phyloP scores from a whole-genome alignment of 2,888 invertebrate species.

The Seira ritae region DNA sequence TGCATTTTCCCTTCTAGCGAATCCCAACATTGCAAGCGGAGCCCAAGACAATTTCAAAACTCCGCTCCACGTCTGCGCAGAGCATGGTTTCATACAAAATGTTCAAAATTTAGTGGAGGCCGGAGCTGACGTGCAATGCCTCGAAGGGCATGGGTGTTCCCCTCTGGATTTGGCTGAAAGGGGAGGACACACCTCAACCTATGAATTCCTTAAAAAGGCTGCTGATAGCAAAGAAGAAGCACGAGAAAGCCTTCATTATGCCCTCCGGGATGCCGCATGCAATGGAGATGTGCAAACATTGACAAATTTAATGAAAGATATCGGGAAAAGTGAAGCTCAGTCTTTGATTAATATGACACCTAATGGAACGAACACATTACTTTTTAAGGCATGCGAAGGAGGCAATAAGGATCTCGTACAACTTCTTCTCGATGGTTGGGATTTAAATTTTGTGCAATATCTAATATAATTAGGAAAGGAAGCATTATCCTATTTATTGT shows the following conservation, averaged over 20 bases:
- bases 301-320: conserved; percentile 81
- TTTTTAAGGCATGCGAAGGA: conserved; percentile 91
- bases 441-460: no score
- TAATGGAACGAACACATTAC: conserved; percentile 89
- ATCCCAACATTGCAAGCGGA: conserved; percentile 83
- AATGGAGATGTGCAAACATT: conserved; percentile 84
- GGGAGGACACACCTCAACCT: conserved; percentile 78
- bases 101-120: conserved; percentile 82
- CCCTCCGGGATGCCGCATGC: conserved; percentile 85
- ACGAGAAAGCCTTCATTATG: conserved; percentile 84
- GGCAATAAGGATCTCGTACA: conserved; percentile 88
- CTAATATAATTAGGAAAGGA: no score
- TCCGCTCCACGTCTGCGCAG: conserved; percentile 87
- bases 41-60: conserved; percentile 78
- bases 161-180: conserved; percentile 85
- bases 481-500: no score
- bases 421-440: conserved; percentile 85
- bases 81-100: conserved; percentile 86
- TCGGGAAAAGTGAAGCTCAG: conserved; percentile 82
- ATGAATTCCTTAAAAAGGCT: conserved; percentile 73
- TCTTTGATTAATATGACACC: conserved; percentile 90
- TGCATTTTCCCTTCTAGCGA: conserved; percentile 76
- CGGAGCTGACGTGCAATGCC: conserved; percentile 81
- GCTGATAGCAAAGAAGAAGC: conserved; percentile 85
- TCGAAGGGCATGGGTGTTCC: conserved; percentile 83